Percentiles rank a stretch among this genome's conserved stretches.
Evolutionary conservation across 2,113 vertebrate species (phyloP).

Genomic region (Pelmatolapia mariae): DNA sequence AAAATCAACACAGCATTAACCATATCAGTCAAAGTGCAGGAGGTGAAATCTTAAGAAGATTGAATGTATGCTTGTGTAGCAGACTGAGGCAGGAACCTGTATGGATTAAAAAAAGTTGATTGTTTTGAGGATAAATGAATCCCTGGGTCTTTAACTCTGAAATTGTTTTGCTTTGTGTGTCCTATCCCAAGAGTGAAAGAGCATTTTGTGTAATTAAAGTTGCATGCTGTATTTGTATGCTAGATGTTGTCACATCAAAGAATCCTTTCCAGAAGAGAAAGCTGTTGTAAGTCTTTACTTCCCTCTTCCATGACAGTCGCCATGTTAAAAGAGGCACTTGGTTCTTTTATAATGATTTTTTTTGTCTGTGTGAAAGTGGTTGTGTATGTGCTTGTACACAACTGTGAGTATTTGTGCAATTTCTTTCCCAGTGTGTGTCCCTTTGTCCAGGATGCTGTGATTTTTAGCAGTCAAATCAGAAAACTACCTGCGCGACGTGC

Average conservation of each 20-base stretch:
- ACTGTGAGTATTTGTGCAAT: neutral
- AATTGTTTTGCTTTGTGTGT: neutral
- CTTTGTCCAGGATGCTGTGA: neutral
- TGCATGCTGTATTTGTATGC: neutral
- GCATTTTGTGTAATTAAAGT: neutral
- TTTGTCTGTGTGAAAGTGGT: neutral
- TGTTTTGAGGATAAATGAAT: conserved; percentile 15
- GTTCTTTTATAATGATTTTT: neutral
- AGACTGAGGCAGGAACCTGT: neutral
- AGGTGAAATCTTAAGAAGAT: neutral
- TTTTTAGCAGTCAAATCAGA: conserved; percentile 4
- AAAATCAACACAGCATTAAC: neutral
- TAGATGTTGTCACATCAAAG: neutral
- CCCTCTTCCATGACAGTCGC: neutral
- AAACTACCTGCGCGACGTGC: neutral
- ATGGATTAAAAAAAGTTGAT: neutral
- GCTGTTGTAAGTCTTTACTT: neutral
- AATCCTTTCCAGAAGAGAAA: neutral
- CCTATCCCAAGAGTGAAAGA: neutral
- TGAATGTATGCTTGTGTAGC: neutral
- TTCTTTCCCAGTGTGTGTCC: neutral
- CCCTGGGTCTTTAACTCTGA: neutral
- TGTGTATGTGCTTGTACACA: neutral
- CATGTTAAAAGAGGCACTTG: neutral
- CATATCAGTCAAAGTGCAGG: neutral